Evolutionary conservation across 2,113 vertebrate genomes (phyloP), one percentile per base, ranked within the genome.

Genomic region (Okapia johnstoni): DNA sequence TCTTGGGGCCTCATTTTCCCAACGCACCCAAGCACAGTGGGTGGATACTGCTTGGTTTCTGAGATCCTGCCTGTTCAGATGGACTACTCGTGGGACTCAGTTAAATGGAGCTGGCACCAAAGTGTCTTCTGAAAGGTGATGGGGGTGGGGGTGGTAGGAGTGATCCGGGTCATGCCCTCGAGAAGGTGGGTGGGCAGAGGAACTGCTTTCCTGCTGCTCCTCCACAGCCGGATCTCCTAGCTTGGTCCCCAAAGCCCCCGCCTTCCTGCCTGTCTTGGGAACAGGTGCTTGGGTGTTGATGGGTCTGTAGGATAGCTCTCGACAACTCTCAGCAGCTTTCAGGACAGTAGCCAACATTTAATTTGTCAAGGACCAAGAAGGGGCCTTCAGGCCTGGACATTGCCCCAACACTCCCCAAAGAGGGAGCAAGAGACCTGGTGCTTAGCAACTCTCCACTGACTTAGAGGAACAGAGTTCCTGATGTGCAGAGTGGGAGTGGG

Each of bases 241-340:
- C 77, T 81, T 77, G 94, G 76, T 55, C 92, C 55, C 28, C 26
- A 52, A 36, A 88, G 77, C 96, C 97, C 85, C 96, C 43, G 0
- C 77, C 94, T 98, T 97, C 95, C 98, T 98, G 96, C 79, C 80
- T 85, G 43, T 88, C 89, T 90, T 96, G 58, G 36, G 30, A 98
- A 97, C 98, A 98, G 96, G 97, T 98, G 98, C 36, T 93, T 79
- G 92, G 87, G 85, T 84, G 94, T 95, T 79, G 81, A 90, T 73
- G 48, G 76, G 76, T 93, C 93, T 77, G 40, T 83, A 91, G 54
- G 36, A 90, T 90, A 52, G 48, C 61, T 95, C 88, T 70, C 16
- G 52, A 93, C n/a, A 89, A 52, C 57, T 63, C 63, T 92, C 57
- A 88, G 60, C 76, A 94, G 60, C 19, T 66, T 86, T 90, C 43